Evolutionary conservation across 2,888 invertebrate species (phyloP).

Genomic region (Colostygia pectinataria): DNA sequence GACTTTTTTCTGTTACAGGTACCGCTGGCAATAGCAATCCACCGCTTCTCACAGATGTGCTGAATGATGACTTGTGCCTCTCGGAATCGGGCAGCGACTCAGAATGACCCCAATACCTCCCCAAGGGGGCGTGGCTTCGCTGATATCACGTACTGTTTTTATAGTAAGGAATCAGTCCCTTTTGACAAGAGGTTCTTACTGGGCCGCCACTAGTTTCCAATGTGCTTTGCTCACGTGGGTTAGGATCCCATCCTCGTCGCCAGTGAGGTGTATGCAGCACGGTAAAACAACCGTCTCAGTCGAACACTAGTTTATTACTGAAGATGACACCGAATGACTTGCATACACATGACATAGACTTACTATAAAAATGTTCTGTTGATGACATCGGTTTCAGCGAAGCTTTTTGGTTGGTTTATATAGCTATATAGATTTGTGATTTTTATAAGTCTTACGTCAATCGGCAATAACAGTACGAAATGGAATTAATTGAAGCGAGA

Average conservation of each 20-base stretch:
- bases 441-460: no score
- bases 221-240: background rate
- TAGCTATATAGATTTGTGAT: no score
- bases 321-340: background rate
- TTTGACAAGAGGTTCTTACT: no score
- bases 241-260: no score
- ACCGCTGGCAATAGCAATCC: constrained; percentile 44
- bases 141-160: constrained; percentile 4
- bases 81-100: constrained; percentile 93
- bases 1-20: constrained; percentile 46
- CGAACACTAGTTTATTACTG: no score
- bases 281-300: no score
- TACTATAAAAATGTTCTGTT: no score
- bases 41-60: constrained; percentile 84
- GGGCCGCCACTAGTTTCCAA: background rate
- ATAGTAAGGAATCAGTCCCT: background rate
- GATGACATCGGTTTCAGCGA: background rate
- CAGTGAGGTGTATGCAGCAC: no score
- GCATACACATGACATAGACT: no score
- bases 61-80: constrained; percentile 93
- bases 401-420: background rate
- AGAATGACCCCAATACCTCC: constrained; percentile 77
- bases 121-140: constrained; percentile 16
- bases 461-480: no score
- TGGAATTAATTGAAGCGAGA: no score